Evolutionary conservation across 2,113 vertebrate genomes (phyloP), one percentile per base, ranked within the genome.

Genomic region (Hypocryptadius cinnamomeus): DNA sequence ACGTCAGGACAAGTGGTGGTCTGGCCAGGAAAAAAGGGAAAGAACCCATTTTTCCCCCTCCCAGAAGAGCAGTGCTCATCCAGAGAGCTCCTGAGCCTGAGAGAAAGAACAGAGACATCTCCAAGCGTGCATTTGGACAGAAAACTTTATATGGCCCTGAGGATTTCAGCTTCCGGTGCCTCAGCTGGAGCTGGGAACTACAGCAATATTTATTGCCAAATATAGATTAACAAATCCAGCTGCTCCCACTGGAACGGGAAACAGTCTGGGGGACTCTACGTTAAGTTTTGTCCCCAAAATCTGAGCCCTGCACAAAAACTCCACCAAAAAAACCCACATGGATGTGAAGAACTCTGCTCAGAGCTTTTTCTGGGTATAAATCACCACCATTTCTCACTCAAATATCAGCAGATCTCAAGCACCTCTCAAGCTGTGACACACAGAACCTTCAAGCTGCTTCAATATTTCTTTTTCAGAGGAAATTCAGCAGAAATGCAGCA

Each of bases 401-500:
- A 15, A 9, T 20, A 85, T 27, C 68, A 51, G 76, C 18, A 64
- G 65, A 78, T 74, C 39, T 64, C 42, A 60, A 70, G 35, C 56
- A 61, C 15, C 33, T 89, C 77, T 64, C 5, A 2, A 42, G 24
- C 17, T 82, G 78, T 91, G 68, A 72, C 51, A 73, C 24, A 44
- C 21, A 40, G 70, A 71, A 80, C 45, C 70, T 85, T 89, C 66
- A 51, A 73, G 71, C 53, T 77, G 54, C 61, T 42, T 90, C 89
- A 87, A 85, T 96, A 95, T 92, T 93, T 96, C 88, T 96, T 93
- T 85, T 92, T 77, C 83, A 96, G 95, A 84, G 92, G 84, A 96
- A 95, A 96, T 95, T 92, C 81, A 94, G 85, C 93, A 93, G 93
- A 81, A 95, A 96, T 96, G 83, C 80, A 94, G 94, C 95, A 97